Evolutionary conservation across 2,888 invertebrate genomes (phyloP), one percentile per base, ranked within the genome.

Genomic region (Oligia strigilis): DNA sequence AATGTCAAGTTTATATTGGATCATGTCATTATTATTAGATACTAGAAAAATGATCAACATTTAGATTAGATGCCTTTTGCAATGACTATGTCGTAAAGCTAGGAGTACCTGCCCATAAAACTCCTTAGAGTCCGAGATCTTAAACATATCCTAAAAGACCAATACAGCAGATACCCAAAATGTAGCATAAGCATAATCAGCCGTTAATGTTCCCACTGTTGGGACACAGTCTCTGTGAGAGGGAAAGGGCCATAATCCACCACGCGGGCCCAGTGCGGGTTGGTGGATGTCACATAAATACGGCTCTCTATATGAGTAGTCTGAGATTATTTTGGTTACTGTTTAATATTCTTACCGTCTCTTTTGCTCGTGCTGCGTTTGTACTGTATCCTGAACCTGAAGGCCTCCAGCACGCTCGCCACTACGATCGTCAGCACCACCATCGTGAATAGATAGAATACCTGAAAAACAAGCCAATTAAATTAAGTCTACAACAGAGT

Each of bases 351-450:
- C 92, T 93, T 67, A 98, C 98, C 98, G 88, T 98, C 98, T 90
- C 98, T 97, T 95, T 98, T 98, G 1, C 98, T 98, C 81, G 99
- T 98, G 91, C 98, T 98, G 77, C 98, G 96, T 93, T 99, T 98
- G 95, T 99, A 99, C 94, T 99, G 98, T 93, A 99, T 99, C 87
- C 99, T 97, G 95, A 99, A 99, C 75, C 99, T 96, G 95, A 99
- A 99, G 6, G 99, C 98, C 94, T 99, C 99, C 86, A 99, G 95
- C 84, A 99, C 98, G 90, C 98, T 98, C 29, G 99, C 99, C 43
- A 99, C 98, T 74, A 99, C 98, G 82, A 99, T 99, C 0, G 98
- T 99, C 90, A 99, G 96, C n/a, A 99, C 98, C 82, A 98, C 98
- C 99, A 99, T 99, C 76, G 98, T 99, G 90, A 98, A 98, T 73